phyloP scores from a whole-genome alignment of 2,113 vertebrate species.

The Ahaetulla prasina region DNA sequence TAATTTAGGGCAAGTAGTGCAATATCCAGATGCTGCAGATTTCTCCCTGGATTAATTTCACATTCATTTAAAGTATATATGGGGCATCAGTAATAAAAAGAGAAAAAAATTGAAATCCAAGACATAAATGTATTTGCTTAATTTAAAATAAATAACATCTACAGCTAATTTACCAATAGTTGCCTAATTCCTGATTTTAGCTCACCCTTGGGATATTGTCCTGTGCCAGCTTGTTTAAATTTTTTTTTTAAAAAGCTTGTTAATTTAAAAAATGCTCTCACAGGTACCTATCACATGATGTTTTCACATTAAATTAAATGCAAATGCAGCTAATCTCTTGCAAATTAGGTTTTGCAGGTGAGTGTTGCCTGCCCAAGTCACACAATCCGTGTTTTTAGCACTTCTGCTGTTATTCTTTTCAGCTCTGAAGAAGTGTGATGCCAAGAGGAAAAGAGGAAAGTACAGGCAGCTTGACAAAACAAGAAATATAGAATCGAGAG shows the following conservation, averaged over 20 bases:
- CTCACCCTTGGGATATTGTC: conserved; percentile 20
- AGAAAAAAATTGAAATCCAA: neutral
- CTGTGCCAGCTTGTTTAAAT: conserved; percentile 18
- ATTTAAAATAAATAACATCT: neutral
- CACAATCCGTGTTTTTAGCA: conserved; percentile 49
- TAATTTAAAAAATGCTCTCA: conserved; percentile 37
- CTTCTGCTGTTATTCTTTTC: conserved; percentile 28
- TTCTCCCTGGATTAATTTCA: neutral
- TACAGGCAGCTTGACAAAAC: conserved; percentile 12
- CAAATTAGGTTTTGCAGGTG: conserved; percentile 31
- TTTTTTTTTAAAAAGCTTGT: conserved; percentile 32
- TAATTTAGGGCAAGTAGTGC: neutral
- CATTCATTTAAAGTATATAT: neutral
- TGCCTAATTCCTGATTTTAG: conserved; percentile 32
- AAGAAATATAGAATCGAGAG: conserved; percentile 32
- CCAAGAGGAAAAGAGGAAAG: conserved; percentile 21
- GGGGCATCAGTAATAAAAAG: neutral
- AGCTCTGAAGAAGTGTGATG: conserved; percentile 37
- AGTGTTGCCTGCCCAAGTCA: conserved; percentile 38
- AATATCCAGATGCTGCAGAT: neutral
- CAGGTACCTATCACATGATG: conserved; percentile 28
- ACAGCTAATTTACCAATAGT: conserved; percentile 15
- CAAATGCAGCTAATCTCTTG: conserved; percentile 18
- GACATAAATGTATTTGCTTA: neutral
- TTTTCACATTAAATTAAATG: conserved; percentile 50